phyloP scores from a whole-genome alignment of 2,888 invertebrate genomes.

The Hirtodrosophila histrioides region DNA sequence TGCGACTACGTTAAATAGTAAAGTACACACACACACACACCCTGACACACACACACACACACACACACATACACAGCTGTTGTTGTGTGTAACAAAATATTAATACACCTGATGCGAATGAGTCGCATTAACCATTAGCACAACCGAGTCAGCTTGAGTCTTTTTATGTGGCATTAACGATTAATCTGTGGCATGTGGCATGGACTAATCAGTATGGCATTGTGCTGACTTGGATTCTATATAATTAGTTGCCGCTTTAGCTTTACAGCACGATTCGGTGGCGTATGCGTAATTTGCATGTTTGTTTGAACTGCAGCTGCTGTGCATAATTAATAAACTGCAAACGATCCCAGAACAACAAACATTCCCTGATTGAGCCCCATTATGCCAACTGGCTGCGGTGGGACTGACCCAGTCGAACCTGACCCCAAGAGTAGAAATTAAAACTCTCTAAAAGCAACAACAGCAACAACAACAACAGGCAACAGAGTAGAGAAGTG shows the following conservation, averaged over 20 bases:
- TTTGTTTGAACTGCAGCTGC: slow-evolving; percentile 26
- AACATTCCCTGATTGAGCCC: slow-evolving; percentile 47
- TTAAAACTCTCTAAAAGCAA: slow-evolving; percentile 5
- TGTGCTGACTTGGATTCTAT: slow-evolving; percentile 33
- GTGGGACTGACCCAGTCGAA: slow-evolving; percentile 49
- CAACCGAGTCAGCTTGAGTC: slow-evolving; percentile 30
- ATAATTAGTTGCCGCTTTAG: slow-evolving; percentile 46
- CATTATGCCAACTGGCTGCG: slow-evolving; percentile 37
- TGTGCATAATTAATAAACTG: slow-evolving; percentile 58
- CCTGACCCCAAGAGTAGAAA: slow-evolving; percentile 26
- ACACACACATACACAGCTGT: not conserved
- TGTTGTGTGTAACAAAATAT: slow-evolving; percentile 9
- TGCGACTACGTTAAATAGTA: slow-evolving; percentile 57
- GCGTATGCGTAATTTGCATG: slow-evolving; percentile 57
- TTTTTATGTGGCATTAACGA: slow-evolving; percentile 38
- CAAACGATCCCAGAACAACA: slow-evolving; percentile 21
- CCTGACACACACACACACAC: not conserved
- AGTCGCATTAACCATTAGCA: slow-evolving; percentile 47
- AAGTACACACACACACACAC: slow-evolving; percentile 2
- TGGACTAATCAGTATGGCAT: slow-evolving; percentile 48
- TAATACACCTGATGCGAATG: slow-evolving; percentile 45
- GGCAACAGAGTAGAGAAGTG: slow-evolving; percentile 8
- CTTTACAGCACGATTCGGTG: slow-evolving; percentile 20
- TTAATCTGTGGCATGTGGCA: slow-evolving; percentile 16
- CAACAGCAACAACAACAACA: slow-evolving; percentile 4